These are phyloP conservation scores for Cranoglanis bouderius DNA, from an alignment of 2,113 vertebrate species.

Conservation along the genomic window DNA sequence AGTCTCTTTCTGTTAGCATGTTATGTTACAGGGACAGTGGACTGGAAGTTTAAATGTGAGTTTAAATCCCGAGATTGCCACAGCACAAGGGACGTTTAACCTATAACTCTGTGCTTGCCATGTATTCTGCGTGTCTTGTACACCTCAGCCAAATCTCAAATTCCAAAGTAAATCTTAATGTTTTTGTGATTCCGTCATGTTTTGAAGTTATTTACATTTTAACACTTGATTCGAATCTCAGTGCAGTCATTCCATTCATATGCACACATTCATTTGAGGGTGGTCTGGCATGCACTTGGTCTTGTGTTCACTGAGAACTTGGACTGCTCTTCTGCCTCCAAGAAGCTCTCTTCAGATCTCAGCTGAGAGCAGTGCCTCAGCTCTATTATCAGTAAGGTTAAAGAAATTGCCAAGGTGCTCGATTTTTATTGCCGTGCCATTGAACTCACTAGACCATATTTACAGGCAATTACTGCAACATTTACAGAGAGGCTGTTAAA, in stretches of 20 bases:
- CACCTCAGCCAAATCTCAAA: background rate
- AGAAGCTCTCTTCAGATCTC: conserved; percentile 18
- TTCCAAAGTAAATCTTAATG: background rate
- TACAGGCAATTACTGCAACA: conserved; percentile 37
- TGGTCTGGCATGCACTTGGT: conserved; percentile 19
- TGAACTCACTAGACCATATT: conserved; percentile 34
- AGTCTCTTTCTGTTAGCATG: background rate
- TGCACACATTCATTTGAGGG: conserved; percentile 27
- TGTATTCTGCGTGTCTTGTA: background rate
- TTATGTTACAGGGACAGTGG: background rate
- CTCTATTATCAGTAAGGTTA: conserved; percentile 6
- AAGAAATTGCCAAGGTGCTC: conserved; percentile 34
- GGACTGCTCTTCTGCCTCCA: background rate
- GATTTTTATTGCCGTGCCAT: conserved; percentile 31
- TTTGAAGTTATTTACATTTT: background rate
- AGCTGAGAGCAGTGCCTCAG: background rate
- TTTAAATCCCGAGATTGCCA: background rate
- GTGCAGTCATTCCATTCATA: background rate
- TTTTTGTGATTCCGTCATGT: no score
- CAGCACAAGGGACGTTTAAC: background rate
- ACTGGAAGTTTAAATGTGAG: background rate
- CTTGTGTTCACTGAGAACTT: conserved; percentile 8
- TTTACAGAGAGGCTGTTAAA: conserved; percentile 32
- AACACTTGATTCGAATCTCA: background rate
- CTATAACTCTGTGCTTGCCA: background rate